Evolutionary conservation across 1,140 invertebrate species (phyloP), one percentile per base, ranked within the genome.

Genomic region (Marisa cornuarietis): DNA sequence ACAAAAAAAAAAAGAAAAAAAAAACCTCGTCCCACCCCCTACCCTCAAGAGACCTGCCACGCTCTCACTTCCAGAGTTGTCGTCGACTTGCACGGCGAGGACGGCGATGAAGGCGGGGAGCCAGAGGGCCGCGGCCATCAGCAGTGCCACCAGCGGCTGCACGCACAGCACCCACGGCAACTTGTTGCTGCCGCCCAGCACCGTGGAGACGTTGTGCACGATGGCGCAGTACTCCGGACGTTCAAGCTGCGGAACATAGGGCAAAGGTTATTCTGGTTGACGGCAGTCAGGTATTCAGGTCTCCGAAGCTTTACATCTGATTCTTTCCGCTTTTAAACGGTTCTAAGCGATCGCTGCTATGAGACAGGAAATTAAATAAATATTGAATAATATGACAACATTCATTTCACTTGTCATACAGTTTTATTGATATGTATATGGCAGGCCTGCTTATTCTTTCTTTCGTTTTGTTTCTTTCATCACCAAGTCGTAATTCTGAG

Each of bases 161-260:
- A 78, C 78, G 51, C 78, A 82, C 68, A 82, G 78, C 61, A 82
- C 75, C 81, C 81, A 82, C 52, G 81, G 81, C 62, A 82, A 63
- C 62, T 79, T 79, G 81, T 82, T 82, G 66, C 73, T 63, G 10
- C 78, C 81, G 49, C 62, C 58, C 62, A 82, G 49, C 24, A 82
- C 79, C 11, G 72, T 78, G 26, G 81, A 82, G 22, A 82, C 81
- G 65, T 82, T 82, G 31, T 78, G 61, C 22, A 82, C 81, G 42
- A 82, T 79, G 49, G 75, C 78, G 42, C 74, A 75, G 52, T 79
- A 77, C 73, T 82, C 81, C 9, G 81, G 71, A 54, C 68, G 76
- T 63, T 82, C 81, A 74, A 82, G 75, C 81, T 82, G 81, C 9
- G 1, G 49, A 10, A 78, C 31, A 71, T 3, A 77, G 16, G 54